A percentile compares a stretch with the other conserved stretches of the same genome.
phyloP scores from a whole-genome alignment of 2,888 invertebrate genomes.

The Nesidiocoris tenuis region DNA sequence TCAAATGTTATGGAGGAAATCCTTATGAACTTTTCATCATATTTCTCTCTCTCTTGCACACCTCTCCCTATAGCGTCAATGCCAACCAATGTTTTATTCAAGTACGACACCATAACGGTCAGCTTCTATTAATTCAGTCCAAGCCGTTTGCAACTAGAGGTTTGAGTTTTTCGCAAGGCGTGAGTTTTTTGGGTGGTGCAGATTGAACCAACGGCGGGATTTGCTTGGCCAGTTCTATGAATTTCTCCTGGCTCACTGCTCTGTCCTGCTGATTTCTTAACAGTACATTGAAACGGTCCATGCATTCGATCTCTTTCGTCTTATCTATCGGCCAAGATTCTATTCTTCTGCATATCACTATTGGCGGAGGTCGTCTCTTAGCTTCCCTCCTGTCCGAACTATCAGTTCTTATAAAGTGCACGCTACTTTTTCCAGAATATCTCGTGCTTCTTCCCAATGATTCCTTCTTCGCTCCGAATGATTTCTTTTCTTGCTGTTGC shows the following conservation, averaged over 20 bases:
- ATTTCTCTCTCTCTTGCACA: no score
- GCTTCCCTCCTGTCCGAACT: background rate
- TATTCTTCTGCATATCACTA: background rate
- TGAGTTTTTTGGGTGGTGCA: background rate
- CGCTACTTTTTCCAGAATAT: background rate
- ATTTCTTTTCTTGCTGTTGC: background rate
- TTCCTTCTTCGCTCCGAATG: no score
- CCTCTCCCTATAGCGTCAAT: no score
- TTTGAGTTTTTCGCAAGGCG: constrained; percentile 19
- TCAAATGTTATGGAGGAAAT: no score
- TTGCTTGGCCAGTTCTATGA: background rate
- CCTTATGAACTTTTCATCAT: no score
- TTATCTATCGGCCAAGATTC: background rate
- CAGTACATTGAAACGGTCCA: constrained; percentile 6
- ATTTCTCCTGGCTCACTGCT: background rate
- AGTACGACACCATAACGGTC: no score
- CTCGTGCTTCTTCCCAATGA: background rate
- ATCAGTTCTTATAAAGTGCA: background rate
- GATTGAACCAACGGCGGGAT: background rate
- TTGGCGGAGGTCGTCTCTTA: background rate
- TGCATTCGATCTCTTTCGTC: constrained; percentile 13
- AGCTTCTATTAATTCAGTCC: no score
- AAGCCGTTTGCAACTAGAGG: no score
- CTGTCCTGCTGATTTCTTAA: background rate
- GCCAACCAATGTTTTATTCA: no score